Evolutionary conservation across 2,113 vertebrate species (phyloP), one percentile per base, ranked within the genome.

Genomic region (Menidia beryllina): DNA sequence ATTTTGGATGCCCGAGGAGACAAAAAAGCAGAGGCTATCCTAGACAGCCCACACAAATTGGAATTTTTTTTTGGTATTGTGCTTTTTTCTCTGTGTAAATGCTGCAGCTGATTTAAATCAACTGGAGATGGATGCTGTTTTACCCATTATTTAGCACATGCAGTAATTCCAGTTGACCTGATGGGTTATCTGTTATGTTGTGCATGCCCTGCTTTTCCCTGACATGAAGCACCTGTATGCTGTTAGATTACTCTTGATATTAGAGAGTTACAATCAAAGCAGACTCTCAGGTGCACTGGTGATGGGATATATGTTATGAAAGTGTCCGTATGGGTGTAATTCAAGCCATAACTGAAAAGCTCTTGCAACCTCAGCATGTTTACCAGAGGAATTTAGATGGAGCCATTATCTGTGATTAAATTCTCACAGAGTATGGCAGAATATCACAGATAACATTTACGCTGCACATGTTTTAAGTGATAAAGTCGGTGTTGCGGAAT

Each of bases 11-110:
- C 30, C 53, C 51, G 53, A 69, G 65, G 77, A 78, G 78, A 61
- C 61, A 54, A 34, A 20, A 64, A 86, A 86, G 85, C 81, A 79
- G 50, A 77, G 78, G 66, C 61, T 81, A 81, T 83, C 72, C 67
- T 61, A 58, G 69, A 60, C 72, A 82, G 62, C 59, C 20, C 48
- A 55, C 66, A 69, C 67, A 70, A 66, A 82, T 82, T 75, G 54
- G 51, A 84, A 81, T 70, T 69, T 72, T 72, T 70, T 51, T 45
- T 10, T 34, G 7, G 30, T 34, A 34, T 34, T 34, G 7, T 34
- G 30, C 10, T 15, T 30, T 27, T 14, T 9, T 15, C 15, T 43
- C 48, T 25, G 26, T 68, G 51, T 51, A 63, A 71, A 62, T 83
- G 65, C 74, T 59, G 53, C 71, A 69, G 73, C 58, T 72, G 70